Base-by-base conservation (phyloP, 2,888 invertebrate genomes). In the Limnephilus rhombicus region DNA sequence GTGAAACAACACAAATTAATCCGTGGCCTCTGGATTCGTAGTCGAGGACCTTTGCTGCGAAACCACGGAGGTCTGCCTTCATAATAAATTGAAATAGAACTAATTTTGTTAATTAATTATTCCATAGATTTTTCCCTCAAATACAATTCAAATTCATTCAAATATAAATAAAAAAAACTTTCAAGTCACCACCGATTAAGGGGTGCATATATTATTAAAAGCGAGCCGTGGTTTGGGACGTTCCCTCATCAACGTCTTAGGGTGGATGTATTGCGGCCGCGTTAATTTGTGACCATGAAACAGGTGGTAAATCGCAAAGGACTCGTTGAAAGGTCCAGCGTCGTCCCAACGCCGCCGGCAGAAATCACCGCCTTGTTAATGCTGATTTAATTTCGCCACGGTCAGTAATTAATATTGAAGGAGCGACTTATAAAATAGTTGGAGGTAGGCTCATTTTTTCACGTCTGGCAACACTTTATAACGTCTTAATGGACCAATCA, bases 301-400 rank as follows among this genome's bases (percentile, higher is more conserved):
- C 90, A 90, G 90, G 90, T 90, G 90, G 83, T 31, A 49, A 82
- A 83, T 53, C 81, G 82, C 15, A 53, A 18, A 83, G 49, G 34
- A 90, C 83, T 83, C 29, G 83, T 53, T 83, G 83, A 83, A 82
- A 49, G 53, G 31, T 80, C 89, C 37, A 13, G 31, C 45, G 31
- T 29, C 45, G 49, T 83, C 9, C 41, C 82, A 53, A 24, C 80
- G 41, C 29, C 49, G 81, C 29, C 29, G 49, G 89, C 68, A 89
- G 89, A 89, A 80, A 89, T 89, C 90, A 90, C 15, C 90, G 34
- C 83, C 90, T 83, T 90, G 90, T 90, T 90, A 90, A 90, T 90
- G 90, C 90, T 90, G 45, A 82, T 90, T 90, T 90, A 90, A 90
- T 90, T 83, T 90, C 41, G 83, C 90, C 49, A 15, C 15, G 81